Evolutionary conservation across 2,888 invertebrate genomes (phyloP).

Genomic region (Cancer borealis): DNA sequence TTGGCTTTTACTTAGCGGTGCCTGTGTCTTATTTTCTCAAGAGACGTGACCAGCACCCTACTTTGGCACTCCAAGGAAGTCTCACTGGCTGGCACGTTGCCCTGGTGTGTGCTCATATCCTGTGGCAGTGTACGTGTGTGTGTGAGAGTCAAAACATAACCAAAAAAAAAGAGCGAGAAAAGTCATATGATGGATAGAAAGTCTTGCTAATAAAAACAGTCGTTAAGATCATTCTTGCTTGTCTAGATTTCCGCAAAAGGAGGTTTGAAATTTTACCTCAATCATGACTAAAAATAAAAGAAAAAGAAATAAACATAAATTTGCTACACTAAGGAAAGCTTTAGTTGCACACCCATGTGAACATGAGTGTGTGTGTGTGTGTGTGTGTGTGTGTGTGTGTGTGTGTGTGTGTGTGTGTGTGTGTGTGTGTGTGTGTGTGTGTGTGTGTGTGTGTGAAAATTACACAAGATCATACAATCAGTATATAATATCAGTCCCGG

Average conservation of each 20-base stretch:
- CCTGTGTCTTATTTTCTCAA: background rate
- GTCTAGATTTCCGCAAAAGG: background rate
- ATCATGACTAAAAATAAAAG: background rate
- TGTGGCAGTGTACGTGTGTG: background rate
- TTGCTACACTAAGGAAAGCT: background rate
- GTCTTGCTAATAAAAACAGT: background rate
- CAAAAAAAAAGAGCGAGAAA: background rate
- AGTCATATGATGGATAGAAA: background rate
- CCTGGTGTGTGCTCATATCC: background rate
- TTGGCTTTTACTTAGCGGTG: slow-evolving; percentile 23
- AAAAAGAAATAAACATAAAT: background rate
- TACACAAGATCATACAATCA: slow-evolving; percentile 4
- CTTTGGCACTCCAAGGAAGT: background rate
- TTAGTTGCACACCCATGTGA: background rate
- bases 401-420: slow-evolving; percentile 3
- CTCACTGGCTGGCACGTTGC: background rate
- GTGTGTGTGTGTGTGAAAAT: background rate
- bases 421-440: background rate
- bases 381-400: background rate
- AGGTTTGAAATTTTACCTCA: background rate
- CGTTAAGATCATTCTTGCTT: background rate
- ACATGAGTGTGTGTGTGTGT: background rate
- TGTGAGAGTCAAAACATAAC: background rate
- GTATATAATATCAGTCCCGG: background rate
- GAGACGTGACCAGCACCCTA: background rate